Evolutionary conservation across 2,888 invertebrate species (phyloP).

Genomic region (Theodoxus fluviatilis): DNA sequence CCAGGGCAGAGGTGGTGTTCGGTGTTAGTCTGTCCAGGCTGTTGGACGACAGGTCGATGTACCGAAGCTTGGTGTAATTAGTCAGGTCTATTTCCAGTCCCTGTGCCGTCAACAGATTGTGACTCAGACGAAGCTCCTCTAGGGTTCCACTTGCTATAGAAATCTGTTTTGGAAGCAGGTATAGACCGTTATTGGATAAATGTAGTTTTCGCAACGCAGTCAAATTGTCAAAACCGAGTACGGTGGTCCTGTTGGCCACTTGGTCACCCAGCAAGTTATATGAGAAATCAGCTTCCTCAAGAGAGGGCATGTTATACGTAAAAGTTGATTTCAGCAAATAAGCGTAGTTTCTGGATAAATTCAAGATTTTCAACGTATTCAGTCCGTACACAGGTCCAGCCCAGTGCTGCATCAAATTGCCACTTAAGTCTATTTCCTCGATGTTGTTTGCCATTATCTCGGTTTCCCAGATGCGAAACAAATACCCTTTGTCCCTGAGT

Average conservation of each 20-base stretch:
- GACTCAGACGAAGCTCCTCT: neutral
- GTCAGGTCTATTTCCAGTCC: neutral
- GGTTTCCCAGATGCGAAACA: no score
- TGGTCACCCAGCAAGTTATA: constrained; percentile 6
- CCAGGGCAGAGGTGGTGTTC: no score
- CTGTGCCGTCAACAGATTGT: constrained; percentile 15
- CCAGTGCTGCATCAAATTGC: constrained; percentile 12
- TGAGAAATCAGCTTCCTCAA: constrained; percentile 8
- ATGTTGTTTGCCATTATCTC: no score
- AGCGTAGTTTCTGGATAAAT: constrained; percentile 15
- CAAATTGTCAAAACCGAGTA: constrained; percentile 2
- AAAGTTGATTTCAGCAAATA: neutral
- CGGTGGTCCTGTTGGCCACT: neutral
- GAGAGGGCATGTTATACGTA: constrained; percentile 10
- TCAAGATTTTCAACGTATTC: constrained; percentile 21
- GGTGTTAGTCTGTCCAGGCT: no score
- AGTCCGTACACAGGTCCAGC: constrained; percentile 18
- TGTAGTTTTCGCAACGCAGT: neutral
- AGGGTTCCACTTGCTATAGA: neutral
- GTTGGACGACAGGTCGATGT: no score
- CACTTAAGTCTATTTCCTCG: constrained; percentile 17
- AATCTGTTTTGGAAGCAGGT: neutral
- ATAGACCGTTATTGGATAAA: constrained; percentile 14
- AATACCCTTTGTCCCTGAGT: no score
- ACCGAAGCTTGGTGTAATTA: no score